Evolutionary conservation across 92 coral and sea anemone genomes (phyloP), one percentile per base, ranked within the genome.

Genomic region (Parazoanthus atlanticus): DNA sequence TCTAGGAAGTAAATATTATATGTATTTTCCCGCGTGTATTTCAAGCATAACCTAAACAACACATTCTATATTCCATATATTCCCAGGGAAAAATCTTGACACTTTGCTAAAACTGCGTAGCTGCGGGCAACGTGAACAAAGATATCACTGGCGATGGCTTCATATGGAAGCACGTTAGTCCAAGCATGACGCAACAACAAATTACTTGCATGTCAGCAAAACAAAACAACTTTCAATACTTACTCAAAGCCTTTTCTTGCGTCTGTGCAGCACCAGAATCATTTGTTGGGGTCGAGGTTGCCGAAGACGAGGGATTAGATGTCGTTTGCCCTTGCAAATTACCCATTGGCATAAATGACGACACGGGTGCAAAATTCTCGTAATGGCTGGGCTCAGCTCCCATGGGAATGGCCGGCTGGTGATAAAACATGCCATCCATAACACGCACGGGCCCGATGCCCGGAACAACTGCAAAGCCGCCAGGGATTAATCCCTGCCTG

Each of bases 401-500:
- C 93, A 93, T 85, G 92, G 98, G 93, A 84, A 95, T 87, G 58
- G 89, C 90, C 67, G 93, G 89, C 54, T 70, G 87, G 13, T 84
- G 87, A 88, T 88, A 95, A 93, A 91, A 95, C 95, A 95, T 85
- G 47, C 98, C 95, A 64, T 93, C 94, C 46, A 88, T 82, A 28
- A 95, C 93, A 88, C 94, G 88, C 74, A 95, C 96, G 29, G 96
- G 94, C n/a, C 98, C 98, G 34, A 95, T 90, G 21, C 98, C 96
- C 15, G 98, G 98, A 4, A 95, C 54, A 9, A 95, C 92, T 32
- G 98, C 94, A 86, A 93, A 91, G 11, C 94, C 96, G 21, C 93
- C 93, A 16, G 87, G 94, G 26, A 93, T 64, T 47, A 91, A 71
- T 1, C 92, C 93, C 36, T 89, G 89, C 41, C 98, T 91, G 88